Base-by-base conservation (phyloP, 2,113 vertebrate genomes). In the Machaerirhynchus nigripectus region DNA sequence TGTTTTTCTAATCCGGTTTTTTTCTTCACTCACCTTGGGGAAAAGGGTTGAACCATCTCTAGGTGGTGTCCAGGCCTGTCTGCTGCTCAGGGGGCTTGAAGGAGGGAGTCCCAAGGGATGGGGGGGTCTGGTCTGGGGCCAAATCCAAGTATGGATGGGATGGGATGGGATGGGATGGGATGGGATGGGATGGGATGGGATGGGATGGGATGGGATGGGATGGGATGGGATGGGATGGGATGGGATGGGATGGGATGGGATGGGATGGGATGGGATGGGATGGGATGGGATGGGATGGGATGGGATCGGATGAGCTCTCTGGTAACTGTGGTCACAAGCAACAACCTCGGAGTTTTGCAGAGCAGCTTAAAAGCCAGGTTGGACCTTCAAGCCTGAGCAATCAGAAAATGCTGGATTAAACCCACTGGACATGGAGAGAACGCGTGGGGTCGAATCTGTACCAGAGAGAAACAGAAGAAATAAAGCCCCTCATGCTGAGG, bases 361-460 rank as follows among this genome's bases (percentile, higher is more conserved):
- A 42, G 35, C 16, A 88, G 22, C 16, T 70, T 35, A n/a, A 67
- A 31, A 93, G n/a, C 80, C 69, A 71, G 73, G 33, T 26, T 82
- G 61, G 27, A 74, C 40, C 35, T 85, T 70, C 79, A 37, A 68
- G n/a, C 49, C 75, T 40, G 56, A 93, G 30, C 80, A 93, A 20
- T 16, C 69, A 67, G 56, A 40, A 92, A n/a, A 37, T 23, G 40
- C 52, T 70, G 23, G 60, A 64, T 33, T 11, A 69, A 75, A 71
- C 80, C 49, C 70, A 10, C 26, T 3, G 61, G 42, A 35, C 55
- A 3, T n/a, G 22, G 46, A 59, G 69, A 37, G 70, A 65, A 44
- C 0, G 0, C 3, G 59, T 20, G 46, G 11, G 47, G 18, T 50
- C 3, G 13, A 12, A 17, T 11, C 30, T 33, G 27, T 13, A 3